Evolutionary conservation across 1,140 invertebrate genomes (phyloP), one percentile per base, ranked within the genome.

Genomic region (Rhyacophila brunnea): DNA sequence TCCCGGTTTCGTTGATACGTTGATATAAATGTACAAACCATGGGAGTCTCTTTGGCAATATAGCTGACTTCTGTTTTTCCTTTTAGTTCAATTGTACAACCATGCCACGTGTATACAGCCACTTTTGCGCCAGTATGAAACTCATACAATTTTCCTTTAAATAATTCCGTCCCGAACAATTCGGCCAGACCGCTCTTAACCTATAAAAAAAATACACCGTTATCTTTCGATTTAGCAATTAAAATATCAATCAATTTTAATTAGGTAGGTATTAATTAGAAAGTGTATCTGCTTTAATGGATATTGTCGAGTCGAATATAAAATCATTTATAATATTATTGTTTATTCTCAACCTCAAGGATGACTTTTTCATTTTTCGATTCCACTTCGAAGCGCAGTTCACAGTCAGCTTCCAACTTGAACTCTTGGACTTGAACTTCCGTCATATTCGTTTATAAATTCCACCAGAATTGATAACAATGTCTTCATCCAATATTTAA

Each of bases 41-140:
- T 98, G 4, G 95, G 95, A 0, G 95, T 98, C 74, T 98, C 95
- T 75, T 94, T 96, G 0, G 95, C 90, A 0, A 96, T 85, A 73
- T 98, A 98, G 66, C 89, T 92, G 1, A 95, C 91, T 78, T 97
- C 94, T 14, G 92, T 91, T 72, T 89, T 90, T 1, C 95, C 95
- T 60, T 81, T 81, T 10, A 96, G 68, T 74, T 93, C 86, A 35
- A 97, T 72, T 0, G 85, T 86, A 71, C 95, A 98, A 1, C 95
- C 95, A 72, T 98, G 93, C 86, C 91, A 99, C 6, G 96, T 96
- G 68, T 92, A 99, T 1, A 99, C 88, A 0, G 96, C 96, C 11
- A 96, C 87, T 80, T 99, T 98, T 0, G 94, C 90, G 1, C 95
- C 95, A 5, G 87, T 81, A 17, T 84, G 82, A 71, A 99, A 99